Evolutionary conservation across 2,888 invertebrate genomes (phyloP).

Genomic region (Andrena marginata): DNA sequence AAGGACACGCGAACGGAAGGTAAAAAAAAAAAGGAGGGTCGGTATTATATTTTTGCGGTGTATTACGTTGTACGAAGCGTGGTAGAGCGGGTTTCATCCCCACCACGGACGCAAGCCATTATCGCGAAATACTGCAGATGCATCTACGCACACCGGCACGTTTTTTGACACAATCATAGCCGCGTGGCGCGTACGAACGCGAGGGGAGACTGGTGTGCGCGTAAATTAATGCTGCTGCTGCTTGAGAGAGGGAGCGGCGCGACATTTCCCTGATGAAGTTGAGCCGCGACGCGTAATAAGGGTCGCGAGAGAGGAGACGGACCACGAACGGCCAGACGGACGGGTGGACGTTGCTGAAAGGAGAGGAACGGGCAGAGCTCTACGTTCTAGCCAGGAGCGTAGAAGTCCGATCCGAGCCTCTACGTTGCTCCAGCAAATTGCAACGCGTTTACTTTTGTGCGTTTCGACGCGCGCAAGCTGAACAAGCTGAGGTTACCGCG

Average conservation of each 20-base stretch:
- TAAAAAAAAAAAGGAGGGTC: constrained; percentile 14
- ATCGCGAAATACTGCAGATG: constrained; percentile 73
- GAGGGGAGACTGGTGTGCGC: constrained; percentile 46
- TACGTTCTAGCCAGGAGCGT: constrained; percentile 53
- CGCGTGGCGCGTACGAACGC: constrained; percentile 52
- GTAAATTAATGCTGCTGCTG: constrained; percentile 79
- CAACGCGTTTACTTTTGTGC: neutral
- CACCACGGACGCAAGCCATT: constrained; percentile 55
- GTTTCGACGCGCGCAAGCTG: neutral
- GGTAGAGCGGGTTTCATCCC: constrained; percentile 49
- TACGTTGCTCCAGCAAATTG: neutral
- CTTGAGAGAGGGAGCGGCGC: constrained; percentile 74
- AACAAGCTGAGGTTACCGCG: neutral
- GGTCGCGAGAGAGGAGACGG: constrained; percentile 77
- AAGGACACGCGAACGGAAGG: neutral
- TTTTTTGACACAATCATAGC: constrained; percentile 69
- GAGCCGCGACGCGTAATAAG: constrained; percentile 84
- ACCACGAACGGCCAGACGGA: constrained; percentile 29
- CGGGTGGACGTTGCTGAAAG: constrained; percentile 64
- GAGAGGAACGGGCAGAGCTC: constrained; percentile 50
- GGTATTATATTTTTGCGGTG: constrained; percentile 59
- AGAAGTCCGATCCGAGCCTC: constrained; percentile 27
- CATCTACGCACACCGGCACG: constrained; percentile 63
- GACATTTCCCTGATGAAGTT: constrained; percentile 83
- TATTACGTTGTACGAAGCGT: constrained; percentile 55